Evolutionary conservation across 2,113 vertebrate species (phyloP), one percentile per base, ranked within the genome.

Genomic region (Gadus macrocephalus): DNA sequence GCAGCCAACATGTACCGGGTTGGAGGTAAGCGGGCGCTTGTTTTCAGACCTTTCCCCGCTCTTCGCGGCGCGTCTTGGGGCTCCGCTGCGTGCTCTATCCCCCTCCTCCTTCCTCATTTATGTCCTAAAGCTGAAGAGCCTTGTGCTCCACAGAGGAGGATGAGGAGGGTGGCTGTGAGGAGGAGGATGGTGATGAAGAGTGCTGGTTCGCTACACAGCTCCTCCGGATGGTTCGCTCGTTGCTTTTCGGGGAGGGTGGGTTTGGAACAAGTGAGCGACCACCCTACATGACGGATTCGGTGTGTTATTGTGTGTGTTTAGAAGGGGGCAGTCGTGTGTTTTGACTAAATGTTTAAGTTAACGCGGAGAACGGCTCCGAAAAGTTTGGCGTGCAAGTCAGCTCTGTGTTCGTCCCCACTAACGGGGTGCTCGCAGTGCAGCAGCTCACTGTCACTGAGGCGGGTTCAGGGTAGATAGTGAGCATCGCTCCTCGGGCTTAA

Each of bases 1-100:
- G 93, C 93, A 90, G 93, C 93, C 62, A 94, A 94, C 85, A 94
- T 94, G 93, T 94, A 94, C 92, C 92, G 93, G 92, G 93, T 94
- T 82, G 92, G 93, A 92, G 93, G 93, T 94, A 92, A 89, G 89
- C 66, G 73, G 64, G 69, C 53, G 16, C 53, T 14, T 42, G 5
- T 75, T 78, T 72, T 9, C 31, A 15, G 20, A 70, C 25, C 76
- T 74, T 69, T 61, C 20, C 38, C 69, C 58, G 8, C 53, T 35
- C 17, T 60, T n/a, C 17, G 56, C n/a, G 56, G n/a, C 79, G 78
- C 77, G 75, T 73, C 77, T 71, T 78, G 22, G 22, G 22, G 22
- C 80, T 68, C 62, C 56, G 72, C 22, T 82, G 80, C 68, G 66
- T 74, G 66, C 38, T 42, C 38, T 42, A 5, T 42, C 38, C 9